Conservation (phyloP, 30 jellyfish, hydroid and myxozoan species). For the Hydractinia symbiolongicarpus region DNA sequence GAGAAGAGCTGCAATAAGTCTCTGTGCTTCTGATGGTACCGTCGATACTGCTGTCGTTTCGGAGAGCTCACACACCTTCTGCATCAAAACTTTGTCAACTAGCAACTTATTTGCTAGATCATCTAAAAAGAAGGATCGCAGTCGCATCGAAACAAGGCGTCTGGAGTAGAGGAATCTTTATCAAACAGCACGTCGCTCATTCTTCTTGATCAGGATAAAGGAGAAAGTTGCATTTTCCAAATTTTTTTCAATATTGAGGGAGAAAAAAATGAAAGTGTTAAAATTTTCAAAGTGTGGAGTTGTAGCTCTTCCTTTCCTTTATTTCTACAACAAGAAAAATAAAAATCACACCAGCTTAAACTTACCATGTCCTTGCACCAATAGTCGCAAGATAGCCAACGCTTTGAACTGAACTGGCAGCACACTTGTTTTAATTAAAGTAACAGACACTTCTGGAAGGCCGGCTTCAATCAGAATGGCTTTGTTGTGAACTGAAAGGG, state of each 20-base stretch:
- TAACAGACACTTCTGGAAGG: conserved; percentile 52
- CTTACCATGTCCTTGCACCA: conserved; percentile 82
- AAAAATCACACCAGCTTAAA: too few species aligned
- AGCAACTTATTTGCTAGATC: conserved; percentile 49
- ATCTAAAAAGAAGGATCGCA: conserved; percentile 8
- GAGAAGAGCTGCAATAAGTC: conserved; percentile 77
- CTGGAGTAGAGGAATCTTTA: too few species aligned
- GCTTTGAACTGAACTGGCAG: conserved; percentile 72
- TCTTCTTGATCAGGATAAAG: too few species aligned
- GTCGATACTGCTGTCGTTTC: conserved; percentile 43
- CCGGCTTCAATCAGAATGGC: conserved; percentile 45
- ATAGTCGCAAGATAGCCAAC: conserved; percentile 68
- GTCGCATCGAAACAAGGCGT: too few species aligned
- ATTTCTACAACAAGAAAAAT: too few species aligned
- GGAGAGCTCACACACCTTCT: conserved; percentile 43
- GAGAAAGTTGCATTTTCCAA: too few species aligned
- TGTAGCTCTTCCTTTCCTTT: too few species aligned
- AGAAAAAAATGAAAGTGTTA: too few species aligned
- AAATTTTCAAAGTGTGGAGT: too few species aligned
- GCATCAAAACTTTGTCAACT: conserved; percentile 41
- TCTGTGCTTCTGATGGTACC: conserved; percentile 71
- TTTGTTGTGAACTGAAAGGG: conserved; percentile 52
- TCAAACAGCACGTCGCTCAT: too few species aligned
- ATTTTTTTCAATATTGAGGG: too few species aligned
- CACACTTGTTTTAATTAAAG: conserved; percentile 22